These are phyloP conservation scores for Platysteira castanea DNA, from an alignment of 2,113 vertebrate genomes.

Conservation along the genomic window DNA sequence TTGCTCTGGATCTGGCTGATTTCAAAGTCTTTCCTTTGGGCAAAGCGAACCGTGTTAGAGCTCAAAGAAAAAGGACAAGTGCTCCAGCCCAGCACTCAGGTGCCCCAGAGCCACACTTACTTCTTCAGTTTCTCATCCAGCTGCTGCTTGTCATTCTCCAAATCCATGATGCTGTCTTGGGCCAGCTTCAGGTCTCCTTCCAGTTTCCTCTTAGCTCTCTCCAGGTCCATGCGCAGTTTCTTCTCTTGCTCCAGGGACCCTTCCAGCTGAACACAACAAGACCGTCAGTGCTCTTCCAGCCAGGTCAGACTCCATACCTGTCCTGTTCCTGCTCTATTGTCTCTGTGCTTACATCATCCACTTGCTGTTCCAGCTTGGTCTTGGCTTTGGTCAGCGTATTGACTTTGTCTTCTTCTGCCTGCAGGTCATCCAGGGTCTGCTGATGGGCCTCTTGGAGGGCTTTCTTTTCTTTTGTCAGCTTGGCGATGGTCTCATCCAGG, in stretches of 20 bases:
- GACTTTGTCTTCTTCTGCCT: neutral
- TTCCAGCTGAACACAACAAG: slow-evolving; percentile 64
- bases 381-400: neutral
- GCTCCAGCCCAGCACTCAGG: neutral
- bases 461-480: slow-evolving; percentile 75
- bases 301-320: neutral
- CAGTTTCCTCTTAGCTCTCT: too few relatives aligned
- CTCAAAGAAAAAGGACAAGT: neutral
- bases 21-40: slow-evolving; percentile 59
- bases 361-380: neutral
- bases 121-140: slow-evolving; percentile 54
- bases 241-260: slow-evolving; percentile 86
- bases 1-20: slow-evolving; percentile 71
- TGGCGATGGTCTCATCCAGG: slow-evolving; percentile 80
- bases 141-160: too few relatives aligned
- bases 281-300: neutral
- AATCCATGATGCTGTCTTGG: too few relatives aligned
- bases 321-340: neutral
- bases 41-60: neutral
- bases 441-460: slow-evolving; percentile 72
- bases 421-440: neutral
- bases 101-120: neutral
- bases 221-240: slow-evolving; percentile 81
- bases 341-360: neutral
- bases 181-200: too few relatives aligned